phyloP scores from a whole-genome alignment of 2,113 vertebrate genomes.

The Halichoerus grypus region DNA sequence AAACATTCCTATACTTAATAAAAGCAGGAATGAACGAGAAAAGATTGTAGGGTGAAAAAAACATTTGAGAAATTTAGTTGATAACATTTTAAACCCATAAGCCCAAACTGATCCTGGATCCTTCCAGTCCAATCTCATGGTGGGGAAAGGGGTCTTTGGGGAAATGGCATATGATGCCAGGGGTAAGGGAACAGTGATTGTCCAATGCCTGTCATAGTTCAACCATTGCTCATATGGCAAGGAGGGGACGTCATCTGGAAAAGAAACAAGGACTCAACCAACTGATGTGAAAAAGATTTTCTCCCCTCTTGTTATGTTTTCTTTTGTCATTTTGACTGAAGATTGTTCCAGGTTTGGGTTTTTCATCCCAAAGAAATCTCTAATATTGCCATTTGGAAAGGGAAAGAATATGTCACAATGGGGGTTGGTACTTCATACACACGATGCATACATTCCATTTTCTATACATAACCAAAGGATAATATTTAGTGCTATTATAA shows the following conservation, averaged over 20 bases:
- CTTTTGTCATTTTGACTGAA: constrained; percentile 52
- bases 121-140: neutral
- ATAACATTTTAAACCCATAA: neutral
- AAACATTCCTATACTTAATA: constrained; percentile 59
- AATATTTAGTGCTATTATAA: neutral
- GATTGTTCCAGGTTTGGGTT: constrained; percentile 10
- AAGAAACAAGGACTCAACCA: neutral
- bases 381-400: constrained; percentile 33
- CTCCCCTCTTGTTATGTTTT: neutral
- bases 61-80: constrained; percentile 20
- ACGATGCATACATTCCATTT: neutral
- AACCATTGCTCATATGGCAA: neutral
- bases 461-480: constrained; percentile 21
- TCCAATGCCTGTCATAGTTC: neutral
- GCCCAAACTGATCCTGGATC: neutral
- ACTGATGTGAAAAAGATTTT: neutral
- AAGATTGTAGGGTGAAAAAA: neutral
- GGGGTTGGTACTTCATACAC: neutral
- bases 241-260: neutral
- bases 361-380: constrained; percentile 21
- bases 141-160: neutral
- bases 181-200: neutral
- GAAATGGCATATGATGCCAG: too few relatives aligned
- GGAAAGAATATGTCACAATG: neutral
- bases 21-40: constrained; percentile 23